Conservation (phyloP, 1,140 invertebrate species). For the Drosophila parvula region DNA sequence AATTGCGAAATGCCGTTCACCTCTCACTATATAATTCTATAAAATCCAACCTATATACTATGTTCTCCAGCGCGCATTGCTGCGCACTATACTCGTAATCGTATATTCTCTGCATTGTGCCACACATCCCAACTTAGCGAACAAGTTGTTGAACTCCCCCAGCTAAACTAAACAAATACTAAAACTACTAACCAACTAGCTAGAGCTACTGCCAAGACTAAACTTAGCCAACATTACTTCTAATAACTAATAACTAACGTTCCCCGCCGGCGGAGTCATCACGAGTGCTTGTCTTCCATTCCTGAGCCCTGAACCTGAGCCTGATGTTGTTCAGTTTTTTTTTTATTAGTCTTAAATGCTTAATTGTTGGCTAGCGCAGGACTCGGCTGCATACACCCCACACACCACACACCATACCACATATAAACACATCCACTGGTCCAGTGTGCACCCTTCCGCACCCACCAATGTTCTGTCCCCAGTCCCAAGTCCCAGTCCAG, state of each 20-base stretch:
- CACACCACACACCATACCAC: neutral
- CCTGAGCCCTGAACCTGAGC: slow-evolving; percentile 3
- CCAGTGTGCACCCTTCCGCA: slow-evolving; percentile 27
- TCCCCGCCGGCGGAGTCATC: slow-evolving; percentile 26
- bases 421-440: neutral
- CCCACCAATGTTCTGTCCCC: slow-evolving; percentile 28
- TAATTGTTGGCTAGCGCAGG: slow-evolving; percentile 22
- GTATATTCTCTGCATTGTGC: slow-evolving; percentile 61
- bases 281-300: slow-evolving; percentile 12
- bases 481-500: slow-evolving; percentile 10
- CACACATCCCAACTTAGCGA: slow-evolving; percentile 38
- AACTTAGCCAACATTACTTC: slow-evolving; percentile 25
- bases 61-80: slow-evolving; percentile 18
- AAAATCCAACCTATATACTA: slow-evolving; percentile 28
- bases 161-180: slow-evolving; percentile 29
- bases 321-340: slow-evolving; percentile 32
- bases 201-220: slow-evolving; percentile 17
- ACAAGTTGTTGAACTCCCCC: slow-evolving; percentile 40
- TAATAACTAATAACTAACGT: slow-evolving; percentile 6
- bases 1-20: slow-evolving; percentile 51
- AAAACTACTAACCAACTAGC: slow-evolving; percentile 30
- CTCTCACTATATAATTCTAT: slow-evolving; percentile 13
- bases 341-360: slow-evolving; percentile 19
- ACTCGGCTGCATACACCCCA: slow-evolving; percentile 7
- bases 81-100: slow-evolving; percentile 13